These are phyloP conservation scores for Bettongia penicillata DNA, from an alignment of 2,113 vertebrate species.

Conservation along the genomic window DNA sequence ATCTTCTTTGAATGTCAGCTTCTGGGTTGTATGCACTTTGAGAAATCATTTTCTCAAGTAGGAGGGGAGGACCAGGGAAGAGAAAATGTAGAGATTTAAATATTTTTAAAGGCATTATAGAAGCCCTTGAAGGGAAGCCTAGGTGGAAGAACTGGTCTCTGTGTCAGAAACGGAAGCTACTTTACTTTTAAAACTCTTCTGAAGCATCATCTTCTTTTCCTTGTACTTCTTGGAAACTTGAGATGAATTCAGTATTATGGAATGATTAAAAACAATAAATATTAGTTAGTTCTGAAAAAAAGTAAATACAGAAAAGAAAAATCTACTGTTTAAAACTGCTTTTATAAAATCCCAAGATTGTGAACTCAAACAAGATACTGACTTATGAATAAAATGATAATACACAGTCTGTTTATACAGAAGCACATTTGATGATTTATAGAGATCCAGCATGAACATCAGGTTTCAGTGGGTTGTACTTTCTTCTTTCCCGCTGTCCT, in stretches of 20 bases:
- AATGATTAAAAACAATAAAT: conserved; percentile 39
- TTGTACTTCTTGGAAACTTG: conserved; percentile 32
- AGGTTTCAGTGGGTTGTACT: conserved; percentile 36
- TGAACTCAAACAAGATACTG: conserved; percentile 18
- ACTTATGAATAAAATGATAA: not conserved
- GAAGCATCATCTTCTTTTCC: conserved; percentile 22
- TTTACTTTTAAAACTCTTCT: conserved; percentile 38
- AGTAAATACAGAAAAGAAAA: not conserved
- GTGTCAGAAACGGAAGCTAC: conserved; percentile 27
- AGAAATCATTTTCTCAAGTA: conserved; percentile 44
- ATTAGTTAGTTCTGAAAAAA: conserved; percentile 48
- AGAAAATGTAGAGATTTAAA: conserved; percentile 46
- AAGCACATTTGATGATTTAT: conserved; percentile 14
- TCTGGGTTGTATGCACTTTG: conserved; percentile 38
- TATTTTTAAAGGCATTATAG: conserved; percentile 28
- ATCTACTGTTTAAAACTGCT: conserved; percentile 18
- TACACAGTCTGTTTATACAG: not conserved
- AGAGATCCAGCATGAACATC: not conserved
- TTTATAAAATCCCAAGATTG: conserved; percentile 31
- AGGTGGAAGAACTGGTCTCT: not conserved
- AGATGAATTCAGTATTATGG: conserved; percentile 1
- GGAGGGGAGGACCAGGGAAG: not conserved
- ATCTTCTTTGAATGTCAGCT: not conserved
- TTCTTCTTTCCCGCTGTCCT: conserved; percentile 38
- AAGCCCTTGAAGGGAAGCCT: conserved; percentile 12